A percentile compares a stretch with the other conserved stretches of the same genome.
phyloP scores from a whole-genome alignment of 1,140 invertebrate genomes.

The Drosophila murphyi region DNA sequence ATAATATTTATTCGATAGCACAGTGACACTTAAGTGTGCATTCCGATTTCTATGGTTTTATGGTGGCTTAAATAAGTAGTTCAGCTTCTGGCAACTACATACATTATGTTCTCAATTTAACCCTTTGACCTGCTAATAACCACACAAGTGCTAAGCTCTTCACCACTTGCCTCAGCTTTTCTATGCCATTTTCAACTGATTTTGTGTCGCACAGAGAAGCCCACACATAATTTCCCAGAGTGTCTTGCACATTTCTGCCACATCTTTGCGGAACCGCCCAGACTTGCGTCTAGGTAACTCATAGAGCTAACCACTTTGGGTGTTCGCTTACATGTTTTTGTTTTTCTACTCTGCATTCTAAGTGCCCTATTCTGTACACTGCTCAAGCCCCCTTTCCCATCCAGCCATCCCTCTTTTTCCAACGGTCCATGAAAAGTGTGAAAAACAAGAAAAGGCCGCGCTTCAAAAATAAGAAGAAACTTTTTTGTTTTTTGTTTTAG shows the following conservation, averaged over 20 bases:
- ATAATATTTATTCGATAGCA: not conserved
- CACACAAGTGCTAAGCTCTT: conserved; percentile 31
- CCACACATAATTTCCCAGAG: conserved; percentile 22
- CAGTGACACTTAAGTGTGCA: not conserved
- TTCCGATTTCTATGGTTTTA: not conserved
- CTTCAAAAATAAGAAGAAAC: conserved; percentile 69
- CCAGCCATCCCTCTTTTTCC: not conserved
- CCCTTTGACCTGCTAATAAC: conserved; percentile 60
- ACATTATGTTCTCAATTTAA: conserved; percentile 59
- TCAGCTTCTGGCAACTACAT: not conserved
- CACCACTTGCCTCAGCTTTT: conserved; percentile 8
- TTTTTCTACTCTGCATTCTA: conserved; percentile 31
- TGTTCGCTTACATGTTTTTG: conserved; percentile 74
- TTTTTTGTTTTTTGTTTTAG: conserved; percentile 40
- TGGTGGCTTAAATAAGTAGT: not conserved
- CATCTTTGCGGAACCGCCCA: conserved; percentile 22
- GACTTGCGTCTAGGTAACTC: conserved; percentile 59
- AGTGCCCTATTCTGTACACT: conserved; percentile 21
- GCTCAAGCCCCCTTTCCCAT: not conserved
- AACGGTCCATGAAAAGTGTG: conserved; percentile 62
- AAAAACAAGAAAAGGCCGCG: conserved; percentile 75
- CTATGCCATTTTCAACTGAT: conserved; percentile 7
- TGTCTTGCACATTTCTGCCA: conserved; percentile 27
- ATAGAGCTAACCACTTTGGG: conserved; percentile 62
- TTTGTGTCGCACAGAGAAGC: conserved; percentile 15